Conservation (phyloP, 30 jellyfish, hydroid and myxozoan species). For the Aurelia sp. region DNA sequence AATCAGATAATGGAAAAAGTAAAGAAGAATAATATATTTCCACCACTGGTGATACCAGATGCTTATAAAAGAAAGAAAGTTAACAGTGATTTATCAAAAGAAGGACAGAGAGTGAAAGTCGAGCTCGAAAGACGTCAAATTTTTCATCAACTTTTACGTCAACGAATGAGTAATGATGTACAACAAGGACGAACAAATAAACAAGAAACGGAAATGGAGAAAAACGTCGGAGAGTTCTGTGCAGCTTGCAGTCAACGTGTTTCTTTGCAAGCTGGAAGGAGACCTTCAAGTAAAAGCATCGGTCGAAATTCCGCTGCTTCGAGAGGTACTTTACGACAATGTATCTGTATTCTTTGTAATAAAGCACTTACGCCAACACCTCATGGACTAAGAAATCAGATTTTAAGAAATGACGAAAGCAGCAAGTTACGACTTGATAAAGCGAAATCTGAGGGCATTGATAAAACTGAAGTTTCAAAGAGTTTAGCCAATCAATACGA, state of each 20-base stretch:
- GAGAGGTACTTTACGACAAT: constrained; percentile 16
- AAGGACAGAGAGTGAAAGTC: constrained; percentile 59
- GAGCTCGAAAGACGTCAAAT: constrained; percentile 54
- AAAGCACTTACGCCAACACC: constrained; percentile 46
- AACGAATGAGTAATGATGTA: constrained; percentile 1
- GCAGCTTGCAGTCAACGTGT: constrained; percentile 56
- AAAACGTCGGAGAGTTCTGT: constrained; percentile 12
- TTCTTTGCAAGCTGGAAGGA: constrained; percentile 13
- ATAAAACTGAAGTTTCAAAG: neutral
- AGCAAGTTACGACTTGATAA: neutral
- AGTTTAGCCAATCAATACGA: neutral
- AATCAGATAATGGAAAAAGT: constrained; percentile 47
- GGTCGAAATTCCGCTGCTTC: neutral
- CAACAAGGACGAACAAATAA: neutral
- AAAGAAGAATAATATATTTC: constrained; percentile 29
- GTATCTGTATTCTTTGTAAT: constrained; percentile 65
- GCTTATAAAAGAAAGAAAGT: constrained; percentile 10
- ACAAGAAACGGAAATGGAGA: neutral
- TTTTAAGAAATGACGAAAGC: neutral
- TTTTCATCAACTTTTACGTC: constrained; percentile 16
- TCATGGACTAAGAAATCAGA: constrained; percentile 23
- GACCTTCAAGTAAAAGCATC: constrained; percentile 6
- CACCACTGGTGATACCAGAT: constrained; percentile 64
- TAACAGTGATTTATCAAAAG: constrained; percentile 42
- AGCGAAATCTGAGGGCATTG: neutral